These are phyloP conservation scores for Caenorhabditis uteleia DNA, from an alignment of 2,888 invertebrate species.

Conservation along the genomic window DNA sequence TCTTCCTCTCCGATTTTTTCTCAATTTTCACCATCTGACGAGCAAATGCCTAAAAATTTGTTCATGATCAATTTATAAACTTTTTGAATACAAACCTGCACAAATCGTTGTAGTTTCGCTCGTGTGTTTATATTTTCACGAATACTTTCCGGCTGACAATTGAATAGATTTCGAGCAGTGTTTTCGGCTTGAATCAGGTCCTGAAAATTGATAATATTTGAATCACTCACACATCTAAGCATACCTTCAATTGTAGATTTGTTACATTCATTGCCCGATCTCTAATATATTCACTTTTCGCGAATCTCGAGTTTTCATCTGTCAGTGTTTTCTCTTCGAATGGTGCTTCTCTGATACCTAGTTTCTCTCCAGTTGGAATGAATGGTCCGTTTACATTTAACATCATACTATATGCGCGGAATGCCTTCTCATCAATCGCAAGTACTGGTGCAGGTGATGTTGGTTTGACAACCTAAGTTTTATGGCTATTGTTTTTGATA, in stretches of 20 bases:
- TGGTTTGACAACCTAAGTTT: conserved; percentile 12
- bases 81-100: conserved; percentile 23
- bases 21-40: neutral
- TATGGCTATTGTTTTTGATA: too few species aligned
- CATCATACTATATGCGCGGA: conserved; percentile 15
- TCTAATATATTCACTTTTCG: conserved; percentile 17
- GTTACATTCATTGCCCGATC: conserved; percentile 23
- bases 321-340: neutral
- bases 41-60: too few species aligned
- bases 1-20: neutral
- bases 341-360: neutral
- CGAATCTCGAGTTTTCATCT: conserved; percentile 6
- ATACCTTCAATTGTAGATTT: conserved; percentile 14
- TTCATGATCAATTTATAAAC: too few species aligned
- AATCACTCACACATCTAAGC: neutral
- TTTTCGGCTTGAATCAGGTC: conserved; percentile 39
- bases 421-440: conserved; percentile 15
- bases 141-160: conserved; percentile 28
- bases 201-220: neutral
- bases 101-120: conserved; percentile 21
- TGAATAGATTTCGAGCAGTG: conserved; percentile 29
- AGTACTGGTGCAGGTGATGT: conserved; percentile 7
- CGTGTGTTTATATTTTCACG: conserved; percentile 4
- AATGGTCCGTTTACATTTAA: conserved; percentile 16
- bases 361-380: neutral